Conservation (phyloP, 2,888 invertebrate species). For the Lordiphosa fenestrarum region DNA sequence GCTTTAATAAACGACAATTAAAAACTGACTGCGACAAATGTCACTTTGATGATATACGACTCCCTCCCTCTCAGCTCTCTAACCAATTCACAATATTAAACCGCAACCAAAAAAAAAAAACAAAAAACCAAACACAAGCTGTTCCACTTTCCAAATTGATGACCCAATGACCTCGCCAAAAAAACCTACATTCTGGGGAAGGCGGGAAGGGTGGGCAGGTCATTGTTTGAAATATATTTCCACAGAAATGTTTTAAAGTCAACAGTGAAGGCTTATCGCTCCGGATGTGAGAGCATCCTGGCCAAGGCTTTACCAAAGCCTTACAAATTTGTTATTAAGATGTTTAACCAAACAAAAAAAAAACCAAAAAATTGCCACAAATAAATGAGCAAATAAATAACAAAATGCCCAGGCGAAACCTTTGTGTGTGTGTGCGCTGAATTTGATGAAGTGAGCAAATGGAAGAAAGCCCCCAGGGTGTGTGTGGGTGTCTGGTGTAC, state of each 20-base stretch:
- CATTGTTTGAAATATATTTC: conserved; percentile 42
- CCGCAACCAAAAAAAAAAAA: conserved; percentile 23
- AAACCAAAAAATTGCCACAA: conserved; percentile 40
- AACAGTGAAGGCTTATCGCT: conserved; percentile 42
- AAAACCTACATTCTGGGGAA: neutral
- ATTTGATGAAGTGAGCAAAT: neutral
- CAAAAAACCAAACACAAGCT: conserved; percentile 35
- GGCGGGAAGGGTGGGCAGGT: conserved; percentile 11
- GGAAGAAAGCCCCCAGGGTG: conserved; percentile 3
- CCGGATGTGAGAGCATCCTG: conserved; percentile 11
- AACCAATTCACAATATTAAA: conserved; percentile 26
- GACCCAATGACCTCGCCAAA: conserved; percentile 53
- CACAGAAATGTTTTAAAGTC: conserved; percentile 58
- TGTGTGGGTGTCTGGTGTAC: neutral
- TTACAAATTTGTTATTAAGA: conserved; percentile 60
- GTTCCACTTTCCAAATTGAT: conserved; percentile 55
- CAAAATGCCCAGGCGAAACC: conserved; percentile 24
- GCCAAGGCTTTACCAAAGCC: conserved; percentile 34
- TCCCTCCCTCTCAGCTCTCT: neutral
- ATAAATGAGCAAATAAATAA: conserved; percentile 64
- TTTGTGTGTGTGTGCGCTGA: conserved; percentile 1
- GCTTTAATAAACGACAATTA: conserved; percentile 58
- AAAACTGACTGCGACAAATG: conserved; percentile 44
- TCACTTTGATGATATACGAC: conserved; percentile 49
- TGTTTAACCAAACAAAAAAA: conserved; percentile 41